Evolutionary conservation across 1,140 invertebrate species (phyloP), one percentile per base, ranked within the genome.

Genomic region (Diploscapter pachys): DNA sequence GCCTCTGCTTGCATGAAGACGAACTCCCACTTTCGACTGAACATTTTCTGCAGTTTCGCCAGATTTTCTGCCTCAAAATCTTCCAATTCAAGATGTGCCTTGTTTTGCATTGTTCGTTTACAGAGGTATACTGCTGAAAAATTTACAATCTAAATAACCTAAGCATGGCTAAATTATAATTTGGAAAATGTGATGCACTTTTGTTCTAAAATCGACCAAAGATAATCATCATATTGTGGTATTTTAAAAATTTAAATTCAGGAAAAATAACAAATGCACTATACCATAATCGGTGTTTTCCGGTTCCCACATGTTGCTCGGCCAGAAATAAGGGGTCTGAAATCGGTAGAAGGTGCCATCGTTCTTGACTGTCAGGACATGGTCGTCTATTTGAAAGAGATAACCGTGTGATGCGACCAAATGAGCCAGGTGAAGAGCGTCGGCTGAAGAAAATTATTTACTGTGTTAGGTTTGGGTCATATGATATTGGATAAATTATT

Each of bases 31-130:
- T 99, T 99, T 57, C 96, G 88, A 11, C 93, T 95, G 87, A 99
- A 98, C 93, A 98, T 97, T 89, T 99, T 99, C 88, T 99, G 96
- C 55, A 99, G 88, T 72, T 95, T 89, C 2, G 96, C 95, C 68
- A 99, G 88, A 85, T 97, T 98, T 86, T 99, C 96, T 2, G 96
- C 95, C 85, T 99, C 96, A 86, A 98, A 99, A 87, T 98, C 95
- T 0, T 96, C 95, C 80, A 99, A 88, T 86, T 98, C 96, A 66
- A 99, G 87, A 64, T 96, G 89, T 4, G 96, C 94, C 87, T 99
- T 99, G 86, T 99, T 99, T 88, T 99, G 96, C 96, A 99, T 99
- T 50, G 96, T 99, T 72, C 96, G 89, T 88, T 99, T 99, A 89
- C 96, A 99, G 70, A 99, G 89, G 88, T 99, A 99, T 3, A 99